A percentile compares a stretch with the other conserved stretches of the same genome.
Conservation (phyloP, 2,888 invertebrate genomes). For the Caenorhabditis auriculariae region DNA sequence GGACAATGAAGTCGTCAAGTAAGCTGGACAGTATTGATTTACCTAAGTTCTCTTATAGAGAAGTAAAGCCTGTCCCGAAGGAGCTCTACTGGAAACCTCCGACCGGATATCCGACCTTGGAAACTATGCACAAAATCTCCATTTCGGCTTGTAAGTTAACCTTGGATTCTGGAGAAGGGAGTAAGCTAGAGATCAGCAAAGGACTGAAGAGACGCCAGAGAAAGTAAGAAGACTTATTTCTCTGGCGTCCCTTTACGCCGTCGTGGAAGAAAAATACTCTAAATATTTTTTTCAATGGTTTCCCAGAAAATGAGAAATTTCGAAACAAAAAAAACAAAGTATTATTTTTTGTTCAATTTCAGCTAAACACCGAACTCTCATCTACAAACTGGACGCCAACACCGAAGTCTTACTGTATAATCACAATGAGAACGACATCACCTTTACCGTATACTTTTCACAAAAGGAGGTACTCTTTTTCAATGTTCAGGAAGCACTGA, state of each 20-base stretch:
- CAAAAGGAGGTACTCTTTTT: conserved; percentile 25
- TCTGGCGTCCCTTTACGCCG: too few relatives aligned
- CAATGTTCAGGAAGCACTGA: not conserved
- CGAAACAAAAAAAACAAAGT: not conserved
- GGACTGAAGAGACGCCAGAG: too few relatives aligned
- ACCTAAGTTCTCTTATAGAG: conserved; percentile 5
- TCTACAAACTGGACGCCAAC: conserved; percentile 28
- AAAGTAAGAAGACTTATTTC: too few relatives aligned
- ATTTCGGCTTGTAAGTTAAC: conserved; percentile 32
- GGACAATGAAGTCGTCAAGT: conserved; percentile 22
- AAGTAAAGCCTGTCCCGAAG: conserved; percentile 33
- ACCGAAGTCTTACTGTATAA: conserved; percentile 37
- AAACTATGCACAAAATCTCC: conserved; percentile 36
- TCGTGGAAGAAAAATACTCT: not conserved
- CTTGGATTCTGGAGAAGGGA: not conserved
- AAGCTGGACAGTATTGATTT: not conserved
- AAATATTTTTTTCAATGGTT: not conserved
- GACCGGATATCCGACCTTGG: conserved; percentile 27
- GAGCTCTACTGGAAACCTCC: conserved; percentile 41
- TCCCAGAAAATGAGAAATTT: not conserved
- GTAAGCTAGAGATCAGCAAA: not conserved
- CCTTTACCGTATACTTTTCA: conserved; percentile 34
- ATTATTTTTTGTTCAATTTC: conserved; percentile 2
- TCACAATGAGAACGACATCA: conserved; percentile 42
- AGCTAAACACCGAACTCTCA: conserved; percentile 29